Base-by-base conservation (phyloP, 2,113 vertebrate species). In the Chaetura pelagica region DNA sequence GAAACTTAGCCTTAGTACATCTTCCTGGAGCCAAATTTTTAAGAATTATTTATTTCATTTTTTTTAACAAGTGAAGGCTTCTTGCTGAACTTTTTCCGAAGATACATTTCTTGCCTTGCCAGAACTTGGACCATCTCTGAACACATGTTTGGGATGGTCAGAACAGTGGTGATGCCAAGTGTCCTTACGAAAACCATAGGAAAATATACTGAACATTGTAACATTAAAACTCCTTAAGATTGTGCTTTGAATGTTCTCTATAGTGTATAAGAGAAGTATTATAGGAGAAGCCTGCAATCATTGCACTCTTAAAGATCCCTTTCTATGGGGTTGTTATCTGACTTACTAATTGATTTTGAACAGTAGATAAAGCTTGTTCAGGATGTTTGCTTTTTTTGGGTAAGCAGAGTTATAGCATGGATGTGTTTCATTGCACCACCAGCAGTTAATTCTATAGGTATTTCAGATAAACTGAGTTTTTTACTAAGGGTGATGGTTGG, bases 1-100 rank as follows among this genome's bases (percentile, higher is more conserved):
- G 94, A 97, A 97, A 94, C 72, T 87, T 78, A 66, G 62, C n/a
- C 26, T 81, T 82, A 51, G 44, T 63, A 82, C 54, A 83, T 84
- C 29, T 84, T 93, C 77, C 48, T 86, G 46, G 9, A 79, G 80
- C 89, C 75, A 76, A 12, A 67, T 32, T 78, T 48, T 34, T 12
- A 42, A 42, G 14, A 10, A 42, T 32, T 68, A 35, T 67, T 64
- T 15, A 19, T 46, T 72, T 78, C 73, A 38, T 48, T 89, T 89
- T 89, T 81, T 91, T 90, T 75, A 63, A 64, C 71, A 87, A 90
- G 42, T 35, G 14, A 81, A 64, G 35, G 4, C 44, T 87, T 72
- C 71, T 19, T 78, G 20, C 58, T 76, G 55, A 87, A 59, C 42
- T 72, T 77, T 80, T 95, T 87, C 71, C 2, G 0, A 94, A 84